phyloP scores from a whole-genome alignment of 2,113 vertebrate species.

The Oriolus oriolus region DNA sequence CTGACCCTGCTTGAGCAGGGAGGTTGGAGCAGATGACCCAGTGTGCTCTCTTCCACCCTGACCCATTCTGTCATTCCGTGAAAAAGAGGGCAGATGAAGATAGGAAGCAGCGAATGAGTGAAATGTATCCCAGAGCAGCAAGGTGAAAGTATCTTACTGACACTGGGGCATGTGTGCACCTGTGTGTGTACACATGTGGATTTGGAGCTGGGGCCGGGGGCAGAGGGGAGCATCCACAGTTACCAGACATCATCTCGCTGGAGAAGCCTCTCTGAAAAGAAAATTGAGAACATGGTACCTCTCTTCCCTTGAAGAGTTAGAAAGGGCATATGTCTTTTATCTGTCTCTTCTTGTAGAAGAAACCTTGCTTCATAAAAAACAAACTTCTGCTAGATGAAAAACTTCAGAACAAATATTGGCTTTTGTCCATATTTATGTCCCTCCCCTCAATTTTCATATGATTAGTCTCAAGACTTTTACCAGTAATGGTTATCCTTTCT shows the following conservation, averaged over 20 bases:
- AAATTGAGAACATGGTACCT: background rate
- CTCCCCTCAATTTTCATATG: background rate
- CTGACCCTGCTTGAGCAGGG: background rate
- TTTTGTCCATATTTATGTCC: background rate
- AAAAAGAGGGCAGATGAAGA: background rate
- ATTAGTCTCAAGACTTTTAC: background rate
- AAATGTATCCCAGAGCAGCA: background rate
- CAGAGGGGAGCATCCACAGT: background rate
- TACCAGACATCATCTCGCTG: rapidly evolving
- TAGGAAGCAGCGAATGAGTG: background rate
- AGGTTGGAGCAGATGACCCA: background rate
- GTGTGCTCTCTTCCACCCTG: background rate
- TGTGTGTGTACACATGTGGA: rapidly evolving
- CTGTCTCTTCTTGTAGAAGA: background rate
- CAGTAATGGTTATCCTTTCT: background rate
- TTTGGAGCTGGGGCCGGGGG: background rate
- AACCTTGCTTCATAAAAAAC: background rate
- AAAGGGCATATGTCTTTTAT: background rate
- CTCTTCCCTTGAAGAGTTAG: background rate
- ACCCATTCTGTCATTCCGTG: background rate
- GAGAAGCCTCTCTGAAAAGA: background rate
- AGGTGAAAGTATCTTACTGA: background rate
- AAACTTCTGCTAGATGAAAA: background rate
- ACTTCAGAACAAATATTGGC: background rate
- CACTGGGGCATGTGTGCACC: background rate